Conservation (phyloP, 2,797 vertebrate genomes). For the Pelobates cultripes region DNA sequence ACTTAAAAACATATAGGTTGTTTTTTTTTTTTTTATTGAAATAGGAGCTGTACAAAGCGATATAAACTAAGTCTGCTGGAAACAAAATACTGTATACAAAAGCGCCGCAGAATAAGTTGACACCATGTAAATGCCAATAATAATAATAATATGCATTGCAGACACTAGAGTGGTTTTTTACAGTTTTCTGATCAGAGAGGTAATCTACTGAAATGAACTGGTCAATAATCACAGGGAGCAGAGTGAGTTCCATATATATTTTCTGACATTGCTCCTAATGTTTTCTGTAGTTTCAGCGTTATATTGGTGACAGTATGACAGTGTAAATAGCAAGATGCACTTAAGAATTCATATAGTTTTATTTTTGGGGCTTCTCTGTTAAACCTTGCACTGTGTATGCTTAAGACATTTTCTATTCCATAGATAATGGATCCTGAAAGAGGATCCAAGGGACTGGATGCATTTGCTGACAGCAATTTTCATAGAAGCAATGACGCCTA, state of each 20-base stretch:
- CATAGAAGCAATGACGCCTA: conserved; percentile 27
- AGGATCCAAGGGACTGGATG: conserved; percentile 10
- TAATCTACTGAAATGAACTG: background rate
- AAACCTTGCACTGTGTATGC: background rate
- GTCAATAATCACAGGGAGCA: background rate
- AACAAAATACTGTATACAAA: background rate
- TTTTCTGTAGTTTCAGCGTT: background rate
- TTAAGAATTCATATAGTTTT: conserved; percentile 16
- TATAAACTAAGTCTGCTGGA: background rate
- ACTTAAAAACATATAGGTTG: too few relatives aligned
- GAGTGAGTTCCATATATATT: background rate
- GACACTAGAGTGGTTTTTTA: background rate
- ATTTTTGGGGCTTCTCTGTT: conserved; percentile 30
- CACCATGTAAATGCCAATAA: too few relatives aligned
- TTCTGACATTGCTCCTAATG: conserved; percentile 1
- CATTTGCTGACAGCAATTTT: conserved; percentile 26
- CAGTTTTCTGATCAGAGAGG: background rate
- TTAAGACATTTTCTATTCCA: too few relatives aligned
- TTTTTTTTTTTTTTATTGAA: too few relatives aligned
- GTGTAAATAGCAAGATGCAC: conserved; percentile 9
- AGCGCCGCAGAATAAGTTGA: too few relatives aligned
- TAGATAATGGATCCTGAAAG: background rate
- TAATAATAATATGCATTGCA: background rate
- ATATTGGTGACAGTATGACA: background rate
- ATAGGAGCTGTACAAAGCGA: too few relatives aligned